A percentile compares a stretch with the other conserved stretches of the same genome.
These are phyloP conservation scores for Pithys albifrons DNA, from an alignment of 2,113 vertebrate species.

Conservation along the genomic window DNA sequence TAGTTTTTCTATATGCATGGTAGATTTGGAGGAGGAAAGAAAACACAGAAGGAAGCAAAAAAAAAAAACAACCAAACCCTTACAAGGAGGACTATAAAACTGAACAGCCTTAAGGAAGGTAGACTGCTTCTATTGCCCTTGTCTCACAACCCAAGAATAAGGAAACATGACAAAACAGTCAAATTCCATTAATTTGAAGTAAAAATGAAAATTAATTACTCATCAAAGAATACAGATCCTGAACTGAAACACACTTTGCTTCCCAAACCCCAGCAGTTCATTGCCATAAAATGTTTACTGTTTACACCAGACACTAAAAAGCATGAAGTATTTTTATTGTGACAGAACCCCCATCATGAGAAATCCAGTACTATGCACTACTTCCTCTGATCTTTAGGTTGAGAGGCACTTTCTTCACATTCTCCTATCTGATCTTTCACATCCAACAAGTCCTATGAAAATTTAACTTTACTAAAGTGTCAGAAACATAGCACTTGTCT, in stretches of 20 bases:
- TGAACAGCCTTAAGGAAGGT: not conserved
- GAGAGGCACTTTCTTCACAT: not conserved
- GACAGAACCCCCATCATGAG: not conserved
- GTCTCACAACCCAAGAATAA: not conserved
- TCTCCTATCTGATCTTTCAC: not conserved
- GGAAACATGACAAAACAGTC: not conserved
- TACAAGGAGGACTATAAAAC: not conserved
- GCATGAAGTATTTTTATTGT: not conserved
- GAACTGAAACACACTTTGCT: not conserved
- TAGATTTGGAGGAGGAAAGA: not conserved
- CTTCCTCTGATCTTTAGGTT: not conserved
- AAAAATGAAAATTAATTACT: not conserved
- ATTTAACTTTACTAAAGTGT: not conserved
- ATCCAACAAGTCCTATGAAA: not conserved
- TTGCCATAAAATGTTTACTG: not conserved
- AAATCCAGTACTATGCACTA: not conserved
- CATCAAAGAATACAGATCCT: not conserved
- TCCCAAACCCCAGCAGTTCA: not conserved
- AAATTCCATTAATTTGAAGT: not conserved
- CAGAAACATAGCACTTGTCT: not conserved
- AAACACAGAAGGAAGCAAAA: not conserved
- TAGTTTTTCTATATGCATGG: not conserved
- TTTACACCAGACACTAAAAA: not conserved
- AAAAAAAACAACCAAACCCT: not conserved
- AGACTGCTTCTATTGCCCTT: not conserved